A percentile compares a stretch with the other conserved stretches of the same genome.
Evolutionary conservation across 2,113 vertebrate genomes (phyloP).

Genomic region (Zootoca vivipara): DNA sequence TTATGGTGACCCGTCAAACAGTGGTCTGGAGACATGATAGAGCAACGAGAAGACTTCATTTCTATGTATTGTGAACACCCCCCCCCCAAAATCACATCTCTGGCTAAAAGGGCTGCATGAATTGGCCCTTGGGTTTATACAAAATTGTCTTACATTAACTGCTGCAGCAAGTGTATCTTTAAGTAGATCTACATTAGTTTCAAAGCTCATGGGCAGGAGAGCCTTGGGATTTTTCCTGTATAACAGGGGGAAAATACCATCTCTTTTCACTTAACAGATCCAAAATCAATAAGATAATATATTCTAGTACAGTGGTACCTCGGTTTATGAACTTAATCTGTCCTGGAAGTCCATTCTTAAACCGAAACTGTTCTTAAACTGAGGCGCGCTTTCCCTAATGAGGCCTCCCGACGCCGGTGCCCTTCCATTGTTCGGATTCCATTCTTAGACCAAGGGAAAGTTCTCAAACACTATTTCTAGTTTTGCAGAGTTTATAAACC

Average conservation of each 20-base stretch:
- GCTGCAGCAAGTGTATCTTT: neutral
- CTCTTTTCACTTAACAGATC: neutral
- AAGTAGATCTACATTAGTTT: neutral
- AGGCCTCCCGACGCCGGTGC: no score
- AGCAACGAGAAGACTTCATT: neutral
- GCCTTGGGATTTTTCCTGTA: neutral
- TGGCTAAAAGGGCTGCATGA: neutral
- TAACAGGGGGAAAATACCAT: neutral
- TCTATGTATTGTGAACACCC: neutral
- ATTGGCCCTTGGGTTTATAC: neutral
- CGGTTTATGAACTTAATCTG: no score
- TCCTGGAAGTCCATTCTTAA: no score
- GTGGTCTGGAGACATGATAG: neutral
- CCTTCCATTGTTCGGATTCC: no score
- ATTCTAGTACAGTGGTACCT: neutral
- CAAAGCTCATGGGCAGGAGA: constrained; percentile 9
- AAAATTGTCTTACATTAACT: neutral
- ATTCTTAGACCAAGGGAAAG: no score
- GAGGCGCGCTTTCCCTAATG: no score
- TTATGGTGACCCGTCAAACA: neutral
- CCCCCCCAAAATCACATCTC: neutral
- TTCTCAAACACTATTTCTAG: no score
- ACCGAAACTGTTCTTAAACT: no score
- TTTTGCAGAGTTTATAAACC: no score
- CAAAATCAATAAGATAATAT: neutral